Base-by-base conservation (phyloP, 1,140 invertebrate genomes). In the Steinernema khuongi region DNA sequence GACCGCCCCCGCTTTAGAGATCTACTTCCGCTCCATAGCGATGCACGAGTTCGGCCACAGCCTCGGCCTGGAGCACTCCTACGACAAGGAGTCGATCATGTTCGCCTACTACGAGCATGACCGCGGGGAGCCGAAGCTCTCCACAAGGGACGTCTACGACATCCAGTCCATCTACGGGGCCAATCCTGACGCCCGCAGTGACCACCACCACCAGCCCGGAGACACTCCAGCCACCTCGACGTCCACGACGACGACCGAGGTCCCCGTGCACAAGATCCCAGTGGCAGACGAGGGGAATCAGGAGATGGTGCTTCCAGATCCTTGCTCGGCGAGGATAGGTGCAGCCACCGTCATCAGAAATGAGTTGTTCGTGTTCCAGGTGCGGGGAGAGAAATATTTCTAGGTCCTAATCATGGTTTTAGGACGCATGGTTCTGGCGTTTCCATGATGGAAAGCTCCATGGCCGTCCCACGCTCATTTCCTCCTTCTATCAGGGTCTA, bases 31-130 rank as follows among this genome's bases (percentile, higher is more conserved):
- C 22, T 7, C 68, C 7, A 86, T 86, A 17, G 85, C 86, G 1
- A 83, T 83, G 1, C 86, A 87, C 75, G 86, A 87, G 78, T 82
- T 87, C 33, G 86, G 86, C 7, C 86, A 87, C 77, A 83, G 86
- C 0, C 74, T 87, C 1, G 86, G 86, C 17, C 76, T 87, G 19
- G 80, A 79, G 26, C 86, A 87, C 78, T 86, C 86, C 1, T 80
- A 85, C 60, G 81, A 83, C 18, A 75, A 78, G 30, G 77, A 79
- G 1, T 84, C 86, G 1, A 72, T 87, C 14, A 87, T 87, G 86
- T 85, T 85, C 0, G 85, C 86, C 0, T 86, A 86, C 76, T 83
- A 75, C 73, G 22, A 31, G 2, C 14, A 31, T 29, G 28, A 69
- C 33, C 31, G 33, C 28, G 31, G 22, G 31, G 68, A 41, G 4